Evolutionary conservation across 2,113 vertebrate species (phyloP).

Genomic region (Telmatochromis sp.): DNA sequence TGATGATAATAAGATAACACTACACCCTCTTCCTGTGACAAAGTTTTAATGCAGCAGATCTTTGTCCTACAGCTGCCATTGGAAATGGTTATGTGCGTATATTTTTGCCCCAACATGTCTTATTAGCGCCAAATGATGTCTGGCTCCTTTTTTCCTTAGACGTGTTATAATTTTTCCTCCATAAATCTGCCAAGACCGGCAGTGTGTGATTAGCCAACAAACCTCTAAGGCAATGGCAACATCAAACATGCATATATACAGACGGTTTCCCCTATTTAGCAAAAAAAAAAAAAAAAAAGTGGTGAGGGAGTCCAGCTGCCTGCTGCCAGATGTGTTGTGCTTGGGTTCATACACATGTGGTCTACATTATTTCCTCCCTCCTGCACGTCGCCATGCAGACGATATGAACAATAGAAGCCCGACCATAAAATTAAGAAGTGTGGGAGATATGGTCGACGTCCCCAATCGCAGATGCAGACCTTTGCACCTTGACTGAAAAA

Average conservation of each 20-base stretch:
- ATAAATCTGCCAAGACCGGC: conserved; percentile 66
- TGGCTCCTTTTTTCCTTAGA: conserved; percentile 29
- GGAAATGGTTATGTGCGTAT: neutral
- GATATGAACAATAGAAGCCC: conserved; percentile 64
- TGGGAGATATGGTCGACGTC: conserved; percentile 44
- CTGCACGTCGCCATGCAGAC: conserved; percentile 38
- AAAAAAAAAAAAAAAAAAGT: neutral
- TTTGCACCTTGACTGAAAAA: conserved; percentile 52
- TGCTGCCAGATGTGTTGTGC: conserved; percentile 67
- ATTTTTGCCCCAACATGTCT: conserved; percentile 36
- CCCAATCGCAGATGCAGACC: conserved; percentile 36
- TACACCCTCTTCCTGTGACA: neutral
- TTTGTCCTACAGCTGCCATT: neutral
- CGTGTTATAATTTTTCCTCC: conserved; percentile 61
- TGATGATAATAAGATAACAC: conserved; percentile 12
- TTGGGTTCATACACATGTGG: conserved; percentile 60
- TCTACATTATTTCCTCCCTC: conserved; percentile 54
- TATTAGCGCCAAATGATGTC: conserved; percentile 44
- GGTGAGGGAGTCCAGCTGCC: conserved; percentile 49
- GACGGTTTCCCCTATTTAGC: conserved; percentile 55
- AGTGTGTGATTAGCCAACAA: conserved; percentile 59
- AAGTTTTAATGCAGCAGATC: neutral
- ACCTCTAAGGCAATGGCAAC: conserved; percentile 64
- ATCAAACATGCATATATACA: conserved; percentile 61
- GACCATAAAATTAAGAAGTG: conserved; percentile 46